Base-by-base conservation (phyloP, 1,140 invertebrate genomes). In the Saccostrea glomerata region DNA sequence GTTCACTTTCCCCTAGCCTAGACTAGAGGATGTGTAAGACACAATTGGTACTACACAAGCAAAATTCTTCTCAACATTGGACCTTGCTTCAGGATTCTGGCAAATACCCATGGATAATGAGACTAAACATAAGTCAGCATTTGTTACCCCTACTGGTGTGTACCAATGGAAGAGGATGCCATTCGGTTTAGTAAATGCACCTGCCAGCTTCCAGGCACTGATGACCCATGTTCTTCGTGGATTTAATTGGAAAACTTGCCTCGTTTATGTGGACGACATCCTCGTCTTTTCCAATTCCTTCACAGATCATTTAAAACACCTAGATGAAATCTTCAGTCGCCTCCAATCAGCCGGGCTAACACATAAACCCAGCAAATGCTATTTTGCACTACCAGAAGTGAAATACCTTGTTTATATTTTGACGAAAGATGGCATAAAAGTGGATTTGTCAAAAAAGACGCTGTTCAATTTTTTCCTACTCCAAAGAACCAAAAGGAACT, bases 281-380 rank as follows among this genome's bases (percentile, higher is more conserved):
- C 15, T 91, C 0, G 84, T 91, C 15, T 92, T 93, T 55, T 92
- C 91, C 2, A 87, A 91, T 7, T 93, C 89, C 15, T 94, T 94
- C 82, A 92, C 95, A 7, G 91, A 95, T 17, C 95, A 96, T 88
- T 86, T 96, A 0, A 25, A 87, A n/a, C 86, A 95, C 40, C 36
- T 91, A 5, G 17, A 86, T 12, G 9, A 85, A 13, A 82, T 91
- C 7, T 91, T 90, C 82, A 20, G 82, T 17, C 63, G 86, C 23
- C 36, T 90, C 1, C 40, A 20, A 36, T 2, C 23, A 20, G 83
- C 87, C 23, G 23, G 54, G n/a, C 25, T 90, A 15, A 89, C 82
- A 0, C 25, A 90, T 7, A 23, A 89, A 85, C 89, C 86, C 15
- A 30, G 15, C 5, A 92, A 92, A 86, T 91, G 88, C 86, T 30